A percentile compares a stretch with the other conserved stretches of the same genome.
These are phyloP conservation scores for Hystrix cristata DNA, from an alignment of 2,113 vertebrate species.

Conservation along the genomic window DNA sequence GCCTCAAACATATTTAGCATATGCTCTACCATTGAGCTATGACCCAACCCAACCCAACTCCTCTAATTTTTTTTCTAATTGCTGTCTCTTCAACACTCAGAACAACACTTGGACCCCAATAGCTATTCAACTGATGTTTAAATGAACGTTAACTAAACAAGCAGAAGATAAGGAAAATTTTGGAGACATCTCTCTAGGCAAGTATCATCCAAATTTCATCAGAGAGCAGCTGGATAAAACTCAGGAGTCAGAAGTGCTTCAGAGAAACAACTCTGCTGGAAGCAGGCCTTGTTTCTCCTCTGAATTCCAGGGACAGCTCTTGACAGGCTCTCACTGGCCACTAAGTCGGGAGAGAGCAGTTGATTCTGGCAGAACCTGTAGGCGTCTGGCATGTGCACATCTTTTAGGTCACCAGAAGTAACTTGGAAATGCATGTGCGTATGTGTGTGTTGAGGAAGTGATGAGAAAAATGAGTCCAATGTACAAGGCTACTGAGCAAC, in stretches of 20 bases:
- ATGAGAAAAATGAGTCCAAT: constrained; percentile 56
- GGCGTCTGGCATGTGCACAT: constrained; percentile 39
- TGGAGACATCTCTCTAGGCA: neutral
- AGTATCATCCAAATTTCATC: constrained; percentile 39
- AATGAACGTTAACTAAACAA: neutral
- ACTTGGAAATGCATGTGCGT: constrained; percentile 28
- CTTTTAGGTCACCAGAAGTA: constrained; percentile 76
- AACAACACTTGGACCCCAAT: neutral
- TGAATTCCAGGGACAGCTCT: constrained; percentile 50
- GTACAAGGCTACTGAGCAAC: constrained; percentile 33
- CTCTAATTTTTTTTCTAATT: neutral
- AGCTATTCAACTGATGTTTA: neutral
- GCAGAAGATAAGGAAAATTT: neutral
- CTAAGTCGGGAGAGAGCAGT: constrained; percentile 4
- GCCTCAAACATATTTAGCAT: neutral
- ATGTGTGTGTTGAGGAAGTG: neutral
- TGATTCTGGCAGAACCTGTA: constrained; percentile 64
- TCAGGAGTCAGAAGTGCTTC: constrained; percentile 39
- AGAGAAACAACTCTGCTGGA: constrained; percentile 58
- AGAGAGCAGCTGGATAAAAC: constrained; percentile 45
- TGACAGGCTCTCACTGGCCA: constrained; percentile 25
- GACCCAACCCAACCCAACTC: neutral
- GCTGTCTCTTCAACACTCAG: neutral
- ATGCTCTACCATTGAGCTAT: neutral
- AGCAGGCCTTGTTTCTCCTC: constrained; percentile 57